Conservation (phyloP, 2,888 invertebrate species). For the Liposcelis brunnea region DNA sequence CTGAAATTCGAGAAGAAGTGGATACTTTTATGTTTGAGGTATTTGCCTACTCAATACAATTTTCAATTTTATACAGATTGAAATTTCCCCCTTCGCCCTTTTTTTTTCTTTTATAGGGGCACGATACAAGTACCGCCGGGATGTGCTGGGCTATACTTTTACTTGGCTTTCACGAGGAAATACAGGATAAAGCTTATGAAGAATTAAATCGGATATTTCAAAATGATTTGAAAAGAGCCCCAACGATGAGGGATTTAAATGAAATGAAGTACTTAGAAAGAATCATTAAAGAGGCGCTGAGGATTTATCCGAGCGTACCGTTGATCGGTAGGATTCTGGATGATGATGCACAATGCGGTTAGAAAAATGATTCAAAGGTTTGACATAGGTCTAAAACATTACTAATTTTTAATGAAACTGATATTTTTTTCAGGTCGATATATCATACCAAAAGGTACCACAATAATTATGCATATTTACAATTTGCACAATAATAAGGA, state of each 20-base stretch:
- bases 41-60: constrained; percentile 20
- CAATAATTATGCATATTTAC: constrained; percentile 28
- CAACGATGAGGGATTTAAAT: constrained; percentile 32
- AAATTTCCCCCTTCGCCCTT: constrained; percentile 2
- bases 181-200: constrained; percentile 29
- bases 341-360: constrained; percentile 33
- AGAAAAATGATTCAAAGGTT: constrained; percentile 18
- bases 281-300: constrained; percentile 39
- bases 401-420: neutral
- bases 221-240: constrained; percentile 20
- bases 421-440: constrained; percentile 25
- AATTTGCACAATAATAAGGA: constrained; percentile 31
- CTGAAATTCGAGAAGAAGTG: constrained; percentile 48
- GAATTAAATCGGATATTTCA: constrained; percentile 24
- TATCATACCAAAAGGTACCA: constrained; percentile 30
- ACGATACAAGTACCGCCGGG: constrained; percentile 37
- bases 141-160: constrained; percentile 33
- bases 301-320: constrained; percentile 37
- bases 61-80: constrained; percentile 11
- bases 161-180: constrained; percentile 31
- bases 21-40: constrained; percentile 59
- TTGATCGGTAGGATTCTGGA: constrained; percentile 30
- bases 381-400: neutral
- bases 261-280: constrained; percentile 37
- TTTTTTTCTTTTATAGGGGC: constrained; percentile 16